Percentiles rank a stretch among this genome's conserved stretches.
phyloP scores from a whole-genome alignment of 2,113 vertebrate species.

The Seriola aureovittata region DNA sequence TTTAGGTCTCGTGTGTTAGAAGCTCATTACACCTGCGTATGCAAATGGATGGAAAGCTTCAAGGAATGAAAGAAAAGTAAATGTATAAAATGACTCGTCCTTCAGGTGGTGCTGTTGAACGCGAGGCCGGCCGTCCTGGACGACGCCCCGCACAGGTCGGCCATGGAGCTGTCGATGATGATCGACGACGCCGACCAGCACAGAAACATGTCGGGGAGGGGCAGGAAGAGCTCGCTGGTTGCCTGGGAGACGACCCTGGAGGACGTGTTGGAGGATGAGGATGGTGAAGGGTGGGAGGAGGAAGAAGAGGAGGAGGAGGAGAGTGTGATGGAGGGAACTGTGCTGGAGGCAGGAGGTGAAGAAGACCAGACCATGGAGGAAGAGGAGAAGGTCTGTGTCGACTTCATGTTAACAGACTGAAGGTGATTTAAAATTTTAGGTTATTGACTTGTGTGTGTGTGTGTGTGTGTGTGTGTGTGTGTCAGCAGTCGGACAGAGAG shows the following conservation, averaged over 20 bases:
- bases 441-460: no score
- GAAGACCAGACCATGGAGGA: constrained; percentile 57
- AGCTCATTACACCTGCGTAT: no score
- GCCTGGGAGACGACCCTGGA: constrained; percentile 75
- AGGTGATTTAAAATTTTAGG: no score
- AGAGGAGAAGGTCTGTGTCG: constrained; percentile 12
- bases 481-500: constrained; percentile 8
- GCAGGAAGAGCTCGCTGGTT: constrained; percentile 63
- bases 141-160: constrained; percentile 38
- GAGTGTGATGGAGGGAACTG: constrained; percentile 60
- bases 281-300: constrained; percentile 19
- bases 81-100: no score
- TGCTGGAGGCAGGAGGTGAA: constrained; percentile 50
- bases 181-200: constrained; percentile 58
- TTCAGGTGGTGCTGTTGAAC: constrained; percentile 69
- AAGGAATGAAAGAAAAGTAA: no score
- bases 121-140: constrained; percentile 2
- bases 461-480: no score
- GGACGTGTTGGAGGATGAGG: constrained; percentile 65
- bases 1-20: no score
- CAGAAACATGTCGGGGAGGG: constrained; percentile 8
- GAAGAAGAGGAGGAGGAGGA: constrained; percentile 38
- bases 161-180: constrained; percentile 70
- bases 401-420: no score
- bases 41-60: no score